These are phyloP conservation scores for Phyllotreta cruciferae DNA, from an alignment of 2,888 invertebrate genomes.

Conservation along the genomic window DNA sequence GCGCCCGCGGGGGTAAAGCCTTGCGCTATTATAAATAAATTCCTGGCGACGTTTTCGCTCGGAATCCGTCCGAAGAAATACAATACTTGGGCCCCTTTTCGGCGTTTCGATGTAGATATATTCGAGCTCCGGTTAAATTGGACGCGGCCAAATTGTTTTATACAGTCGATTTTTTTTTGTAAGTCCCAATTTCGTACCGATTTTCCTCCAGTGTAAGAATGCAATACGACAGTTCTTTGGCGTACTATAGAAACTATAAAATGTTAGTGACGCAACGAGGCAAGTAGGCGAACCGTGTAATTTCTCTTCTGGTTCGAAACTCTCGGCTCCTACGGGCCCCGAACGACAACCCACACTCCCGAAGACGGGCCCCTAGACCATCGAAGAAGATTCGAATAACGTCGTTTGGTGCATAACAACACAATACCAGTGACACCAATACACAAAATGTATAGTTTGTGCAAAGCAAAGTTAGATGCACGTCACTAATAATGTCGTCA, in stretches of 20 bases:
- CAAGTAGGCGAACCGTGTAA: slow-evolving; percentile 37
- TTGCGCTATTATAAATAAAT: slow-evolving; percentile 51
- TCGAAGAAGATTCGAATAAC: neutral
- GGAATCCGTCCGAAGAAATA: slow-evolving; percentile 49
- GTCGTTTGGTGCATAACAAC: slow-evolving; percentile 9
- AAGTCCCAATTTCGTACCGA: neutral
- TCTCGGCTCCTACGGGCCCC: slow-evolving; percentile 36
- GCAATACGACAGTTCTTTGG: too few species aligned
- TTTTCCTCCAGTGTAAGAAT: neutral
- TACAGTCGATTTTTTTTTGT: neutral
- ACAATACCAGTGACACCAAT: too few species aligned
- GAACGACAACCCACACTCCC: slow-evolving; percentile 26
- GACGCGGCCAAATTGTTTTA: neutral
- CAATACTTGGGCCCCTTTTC: slow-evolving; percentile 43
- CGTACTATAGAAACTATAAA: slow-evolving; percentile 18
- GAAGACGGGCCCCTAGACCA: slow-evolving; percentile 16
- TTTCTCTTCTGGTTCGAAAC: slow-evolving; percentile 37
- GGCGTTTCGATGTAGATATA: slow-evolving; percentile 45
- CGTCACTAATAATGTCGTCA: too few species aligned
- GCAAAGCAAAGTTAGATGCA: too few species aligned
- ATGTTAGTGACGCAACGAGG: slow-evolving; percentile 35
- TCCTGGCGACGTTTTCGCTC: slow-evolving; percentile 49
- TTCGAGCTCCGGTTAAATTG: neutral
- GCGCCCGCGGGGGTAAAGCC: slow-evolving; percentile 23
- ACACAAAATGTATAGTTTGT: too few species aligned